These are phyloP conservation scores for Sepioteuthis lessoniana DNA, from an alignment of 2,888 invertebrate genomes.

Conservation along the genomic window DNA sequence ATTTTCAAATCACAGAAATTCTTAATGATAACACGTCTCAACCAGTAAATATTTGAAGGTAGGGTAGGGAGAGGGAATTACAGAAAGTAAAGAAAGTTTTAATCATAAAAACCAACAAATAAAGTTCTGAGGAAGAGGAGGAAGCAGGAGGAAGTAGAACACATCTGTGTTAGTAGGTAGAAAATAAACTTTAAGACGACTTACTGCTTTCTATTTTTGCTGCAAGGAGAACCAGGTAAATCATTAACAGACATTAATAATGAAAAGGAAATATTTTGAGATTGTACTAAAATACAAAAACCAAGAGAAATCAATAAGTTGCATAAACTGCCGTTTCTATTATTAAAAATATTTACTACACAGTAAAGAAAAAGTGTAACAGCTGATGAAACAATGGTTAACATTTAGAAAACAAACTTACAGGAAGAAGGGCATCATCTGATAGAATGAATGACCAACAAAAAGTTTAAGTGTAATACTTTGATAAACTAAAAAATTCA, in stretches of 20 bases:
- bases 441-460: not conserved
- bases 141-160: not conserved
- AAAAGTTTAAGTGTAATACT: too few species aligned
- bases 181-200: not conserved
- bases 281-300: too few species aligned
- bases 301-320: too few species aligned
- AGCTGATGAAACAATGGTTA: too few species aligned
- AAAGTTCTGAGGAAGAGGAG: not conserved
- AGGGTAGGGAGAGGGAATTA: not conserved
- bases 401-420: too few species aligned
- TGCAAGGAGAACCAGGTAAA: conserved; percentile 25
- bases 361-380: too few species aligned
- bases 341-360: too few species aligned
- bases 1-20: too few species aligned
- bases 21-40: too few species aligned
- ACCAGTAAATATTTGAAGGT: not conserved
- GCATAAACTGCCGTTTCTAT: too few species aligned
- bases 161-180: not conserved
- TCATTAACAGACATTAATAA: not conserved
- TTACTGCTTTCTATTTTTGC: conserved; percentile 40
- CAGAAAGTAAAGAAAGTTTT: not conserved
- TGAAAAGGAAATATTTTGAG: too few species aligned
- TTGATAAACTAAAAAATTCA: too few species aligned
- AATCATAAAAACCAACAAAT: not conserved
- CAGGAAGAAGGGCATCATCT: not conserved